Conservation (phyloP, 2,113 vertebrate species). For the Fukomys damarensis region DNA sequence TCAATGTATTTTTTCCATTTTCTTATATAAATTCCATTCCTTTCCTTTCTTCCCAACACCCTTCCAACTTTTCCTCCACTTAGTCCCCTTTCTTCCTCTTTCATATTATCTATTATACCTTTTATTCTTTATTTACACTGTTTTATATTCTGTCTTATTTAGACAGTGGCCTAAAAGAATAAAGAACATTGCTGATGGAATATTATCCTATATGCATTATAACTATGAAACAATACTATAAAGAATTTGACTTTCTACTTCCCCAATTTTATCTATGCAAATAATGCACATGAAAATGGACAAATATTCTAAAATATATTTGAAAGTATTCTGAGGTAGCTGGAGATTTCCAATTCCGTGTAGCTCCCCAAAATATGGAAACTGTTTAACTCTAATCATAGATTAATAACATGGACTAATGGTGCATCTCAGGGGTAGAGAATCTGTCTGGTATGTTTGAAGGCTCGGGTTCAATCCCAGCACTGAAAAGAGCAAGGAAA, state of each 20-base stretch:
- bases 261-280: conserved; percentile 11
- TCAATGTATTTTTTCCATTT: too few relatives aligned
- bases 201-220: neutral
- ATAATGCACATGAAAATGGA: conserved; percentile 43
- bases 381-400: neutral
- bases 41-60: too few relatives aligned
- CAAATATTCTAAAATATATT: neutral
- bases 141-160: neutral
- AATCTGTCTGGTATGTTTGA: neutral
- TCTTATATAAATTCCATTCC: too few relatives aligned
- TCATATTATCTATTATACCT: too few relatives aligned
- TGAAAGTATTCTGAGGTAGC: neutral
- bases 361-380: neutral
- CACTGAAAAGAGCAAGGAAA: neutral
- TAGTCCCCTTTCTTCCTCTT: too few relatives aligned
- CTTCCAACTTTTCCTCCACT: too few relatives aligned
- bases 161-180: neutral
- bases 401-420: neutral
- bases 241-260: conserved; percentile 25
- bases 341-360: neutral
- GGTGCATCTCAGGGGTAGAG: neutral
- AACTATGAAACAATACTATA: neutral
- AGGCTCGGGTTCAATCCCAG: neutral
- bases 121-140: neutral
- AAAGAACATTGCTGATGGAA: neutral